Evolutionary conservation across 2,888 invertebrate genomes (phyloP).

Genomic region (Lepidonotus clava): DNA sequence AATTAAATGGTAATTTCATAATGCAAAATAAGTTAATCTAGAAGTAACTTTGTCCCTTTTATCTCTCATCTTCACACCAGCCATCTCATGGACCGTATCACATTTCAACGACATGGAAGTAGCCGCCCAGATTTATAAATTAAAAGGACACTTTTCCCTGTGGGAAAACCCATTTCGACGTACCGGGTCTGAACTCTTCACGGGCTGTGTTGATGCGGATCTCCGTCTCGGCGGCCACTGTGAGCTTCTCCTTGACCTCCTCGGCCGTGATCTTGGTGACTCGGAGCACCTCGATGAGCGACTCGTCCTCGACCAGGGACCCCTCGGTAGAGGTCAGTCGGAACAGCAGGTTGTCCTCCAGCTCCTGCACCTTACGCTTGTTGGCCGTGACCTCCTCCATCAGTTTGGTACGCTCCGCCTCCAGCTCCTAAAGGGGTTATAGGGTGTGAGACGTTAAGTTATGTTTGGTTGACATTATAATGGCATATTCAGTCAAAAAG

Average conservation of each 20-base stretch:
- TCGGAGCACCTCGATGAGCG: conserved; percentile 86
- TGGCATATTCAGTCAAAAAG: too few relatives aligned
- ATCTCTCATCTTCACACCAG: too few relatives aligned
- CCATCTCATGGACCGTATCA: too few relatives aligned
- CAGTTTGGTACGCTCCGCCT: conserved; percentile 94
- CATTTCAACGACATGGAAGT: too few relatives aligned
- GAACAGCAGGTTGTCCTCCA: conserved; percentile 94
- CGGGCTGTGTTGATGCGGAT: conserved; percentile 95
- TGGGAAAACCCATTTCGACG: conserved; percentile 23
- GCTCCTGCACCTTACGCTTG: conserved; percentile 96
- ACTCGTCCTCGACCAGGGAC: conserved; percentile 96
- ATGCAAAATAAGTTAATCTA: too few relatives aligned
- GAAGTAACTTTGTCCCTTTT: too few relatives aligned
- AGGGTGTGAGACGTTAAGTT: too few relatives aligned
- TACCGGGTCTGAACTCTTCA: conserved; percentile 93
- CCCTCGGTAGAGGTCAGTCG: conserved; percentile 96
- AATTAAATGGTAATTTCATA: too few relatives aligned
- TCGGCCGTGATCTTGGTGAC: conserved; percentile 84
- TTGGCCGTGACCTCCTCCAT: conserved; percentile 98
- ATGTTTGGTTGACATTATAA: too few relatives aligned
- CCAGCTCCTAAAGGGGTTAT: conserved; percentile 86
- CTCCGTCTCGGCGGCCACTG: conserved; percentile 95
- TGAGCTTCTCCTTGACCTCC: conserved; percentile 95
- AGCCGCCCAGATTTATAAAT: too few relatives aligned
- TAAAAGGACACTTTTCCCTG: too few relatives aligned